A percentile compares a stretch with the other conserved stretches of the same genome.
phyloP scores from a whole-genome alignment of 2,888 invertebrate species.

The Drosophila mimetica region DNA sequence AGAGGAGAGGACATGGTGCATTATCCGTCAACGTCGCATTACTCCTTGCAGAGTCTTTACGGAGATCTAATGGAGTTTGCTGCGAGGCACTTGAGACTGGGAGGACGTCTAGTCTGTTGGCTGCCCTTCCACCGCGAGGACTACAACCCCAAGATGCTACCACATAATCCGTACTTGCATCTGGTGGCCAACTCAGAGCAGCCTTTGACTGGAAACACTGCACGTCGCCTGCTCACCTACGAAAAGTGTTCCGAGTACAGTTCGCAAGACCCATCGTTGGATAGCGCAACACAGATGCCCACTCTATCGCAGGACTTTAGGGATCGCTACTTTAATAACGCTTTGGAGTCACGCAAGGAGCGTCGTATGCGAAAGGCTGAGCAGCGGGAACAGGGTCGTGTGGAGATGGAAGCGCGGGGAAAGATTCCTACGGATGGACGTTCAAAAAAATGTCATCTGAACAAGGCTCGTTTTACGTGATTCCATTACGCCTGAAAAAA shows the following conservation, averaged over 20 bases:
- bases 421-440: conserved; percentile 73
- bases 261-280: background rate
- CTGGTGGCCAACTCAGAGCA: conserved; percentile 96
- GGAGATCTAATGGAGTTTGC: conserved; percentile 94
- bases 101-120: conserved; percentile 97
- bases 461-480: conserved; percentile 73
- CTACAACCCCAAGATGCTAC: conserved; percentile 90
- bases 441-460: conserved; percentile 72
- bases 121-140: conserved; percentile 94
- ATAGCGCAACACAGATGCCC: conserved; percentile 68
- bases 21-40: conserved; percentile 93
- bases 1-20: conserved; percentile 89
- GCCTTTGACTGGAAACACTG: conserved; percentile 90
- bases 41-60: conserved; percentile 92
- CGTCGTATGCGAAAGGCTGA: conserved; percentile 85
- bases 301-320: conserved; percentile 80
- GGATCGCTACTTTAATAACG: conserved; percentile 88
- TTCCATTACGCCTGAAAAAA: too few species aligned
- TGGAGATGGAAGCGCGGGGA: conserved; percentile 81
- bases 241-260: conserved; percentile 88
- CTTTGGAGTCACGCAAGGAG: conserved; percentile 88
- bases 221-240: conserved; percentile 93
- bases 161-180: conserved; percentile 91
- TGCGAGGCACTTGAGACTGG: conserved; percentile 89
- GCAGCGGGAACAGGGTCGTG: conserved; percentile 82